phyloP scores from a whole-genome alignment of 2,113 vertebrate genomes.

The Asarcornis scutulata region DNA sequence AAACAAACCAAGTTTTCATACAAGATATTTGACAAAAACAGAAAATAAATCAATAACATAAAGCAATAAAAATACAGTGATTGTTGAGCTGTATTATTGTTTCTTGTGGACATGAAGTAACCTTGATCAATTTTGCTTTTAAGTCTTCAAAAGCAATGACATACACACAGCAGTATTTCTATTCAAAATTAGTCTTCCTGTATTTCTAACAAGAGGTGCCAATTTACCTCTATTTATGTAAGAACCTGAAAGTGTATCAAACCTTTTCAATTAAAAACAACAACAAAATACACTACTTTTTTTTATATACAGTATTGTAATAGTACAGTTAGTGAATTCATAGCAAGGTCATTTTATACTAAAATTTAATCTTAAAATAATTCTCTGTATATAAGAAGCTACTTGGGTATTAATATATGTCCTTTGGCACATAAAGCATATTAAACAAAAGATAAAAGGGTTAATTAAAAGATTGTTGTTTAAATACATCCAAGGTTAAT shows the following conservation, averaged over 20 bases:
- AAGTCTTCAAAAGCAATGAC: not conserved
- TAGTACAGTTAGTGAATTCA: not conserved
- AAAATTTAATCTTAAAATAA: constrained; percentile 39
- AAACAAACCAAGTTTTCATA: not conserved
- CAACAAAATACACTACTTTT: not conserved
- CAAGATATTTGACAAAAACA: not conserved
- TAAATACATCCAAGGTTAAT: constrained; percentile 29
- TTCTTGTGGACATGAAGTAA: not conserved
- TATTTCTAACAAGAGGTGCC: not conserved
- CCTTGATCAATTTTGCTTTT: constrained; percentile 10
- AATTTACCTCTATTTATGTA: not conserved
- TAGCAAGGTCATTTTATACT: not conserved
- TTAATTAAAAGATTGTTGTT: constrained; percentile 39
- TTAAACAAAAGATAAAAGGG: not conserved
- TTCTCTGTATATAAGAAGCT: not conserved
- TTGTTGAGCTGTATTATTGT: not conserved
- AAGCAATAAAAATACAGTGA: not conserved
- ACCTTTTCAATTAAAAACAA: not conserved
- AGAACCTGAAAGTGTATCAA: not conserved
- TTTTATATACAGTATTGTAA: not conserved
- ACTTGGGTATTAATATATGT: not conserved
- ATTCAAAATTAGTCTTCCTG: not conserved
- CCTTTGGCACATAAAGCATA: not conserved
- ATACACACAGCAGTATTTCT: not conserved
- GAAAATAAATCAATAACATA: not conserved